These are phyloP conservation scores for Lineus longissimus DNA, from an alignment of 1,140 invertebrate species.

Conservation along the genomic window DNA sequence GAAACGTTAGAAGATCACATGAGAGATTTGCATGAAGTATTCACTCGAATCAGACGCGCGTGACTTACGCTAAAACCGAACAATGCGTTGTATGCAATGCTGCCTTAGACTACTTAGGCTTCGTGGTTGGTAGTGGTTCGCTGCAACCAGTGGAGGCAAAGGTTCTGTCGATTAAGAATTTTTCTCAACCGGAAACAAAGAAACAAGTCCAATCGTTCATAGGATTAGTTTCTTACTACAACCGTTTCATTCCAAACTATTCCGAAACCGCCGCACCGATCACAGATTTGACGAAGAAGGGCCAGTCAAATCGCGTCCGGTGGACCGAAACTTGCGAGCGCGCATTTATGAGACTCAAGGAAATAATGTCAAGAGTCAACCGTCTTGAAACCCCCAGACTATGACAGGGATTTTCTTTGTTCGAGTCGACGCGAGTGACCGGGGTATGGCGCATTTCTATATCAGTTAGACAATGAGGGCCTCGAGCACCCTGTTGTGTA, in stretches of 20 bases:
- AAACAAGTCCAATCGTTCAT: conserved; percentile 35
- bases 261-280: conserved; percentile 6
- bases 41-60: background rate
- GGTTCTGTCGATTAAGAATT: conserved; percentile 37
- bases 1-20: no score
- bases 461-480: conserved; percentile 23
- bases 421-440: conserved; percentile 27
- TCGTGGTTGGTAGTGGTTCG: no score
- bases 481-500: conserved; percentile 30
- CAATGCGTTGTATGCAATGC: conserved; percentile 26
- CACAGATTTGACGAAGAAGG: conserved; percentile 6
- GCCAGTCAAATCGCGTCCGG: conserved; percentile 3
- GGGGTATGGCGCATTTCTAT: conserved; percentile 23
- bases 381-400: conserved; percentile 39
- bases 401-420: conserved; percentile 37
- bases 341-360: conserved; percentile 19
- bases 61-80: background rate
- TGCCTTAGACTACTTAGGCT: no score
- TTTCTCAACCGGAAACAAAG: conserved; percentile 31
- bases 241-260: no score
- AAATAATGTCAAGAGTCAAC: conserved; percentile 18
- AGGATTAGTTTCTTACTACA: conserved; percentile 13
- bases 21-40: no score
- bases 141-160: no score
- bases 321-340: background rate